phyloP scores from a whole-genome alignment of 2,113 vertebrate genomes.

The Xiphophorus hellerii region DNA sequence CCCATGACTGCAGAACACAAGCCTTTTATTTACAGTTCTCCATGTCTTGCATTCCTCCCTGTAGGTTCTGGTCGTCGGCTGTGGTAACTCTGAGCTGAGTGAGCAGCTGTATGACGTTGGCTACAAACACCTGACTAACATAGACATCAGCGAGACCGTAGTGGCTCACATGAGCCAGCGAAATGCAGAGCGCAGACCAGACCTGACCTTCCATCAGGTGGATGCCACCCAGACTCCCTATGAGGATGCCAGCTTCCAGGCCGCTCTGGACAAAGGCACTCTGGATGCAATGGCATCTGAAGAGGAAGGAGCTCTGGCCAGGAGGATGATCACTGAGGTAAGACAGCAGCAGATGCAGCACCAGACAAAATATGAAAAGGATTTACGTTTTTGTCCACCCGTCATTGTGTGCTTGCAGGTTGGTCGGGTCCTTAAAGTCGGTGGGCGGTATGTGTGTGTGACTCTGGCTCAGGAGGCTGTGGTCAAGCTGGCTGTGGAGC shows the following conservation, averaged over 20 bases:
- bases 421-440: constrained; percentile 86
- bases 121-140: constrained; percentile 88
- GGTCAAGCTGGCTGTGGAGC: constrained; percentile 86
- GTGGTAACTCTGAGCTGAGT: constrained; percentile 95
- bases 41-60: background rate
- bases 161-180: constrained; percentile 90
- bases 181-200: constrained; percentile 81
- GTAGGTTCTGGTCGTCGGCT: constrained; percentile 96
- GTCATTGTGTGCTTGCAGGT: constrained; percentile 66
- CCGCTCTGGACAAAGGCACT: constrained; percentile 92
- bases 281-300: constrained; percentile 90
- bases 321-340: constrained; percentile 88
- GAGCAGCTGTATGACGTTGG: constrained; percentile 93
- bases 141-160: constrained; percentile 90
- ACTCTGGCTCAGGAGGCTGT: constrained; percentile 93
- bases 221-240: constrained; percentile 90
- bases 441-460: constrained; percentile 92
- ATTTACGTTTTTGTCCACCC: background rate
- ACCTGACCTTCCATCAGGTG: constrained; percentile 87
- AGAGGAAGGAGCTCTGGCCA: constrained; percentile 75
- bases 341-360: background rate
- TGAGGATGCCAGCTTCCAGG: constrained; percentile 85
- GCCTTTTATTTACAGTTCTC: background rate
- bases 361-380: background rate
- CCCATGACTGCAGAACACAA: background rate